phyloP scores from a whole-genome alignment of 2,113 vertebrate genomes.

The Sinocyclocheilus maitianheensis region DNA sequence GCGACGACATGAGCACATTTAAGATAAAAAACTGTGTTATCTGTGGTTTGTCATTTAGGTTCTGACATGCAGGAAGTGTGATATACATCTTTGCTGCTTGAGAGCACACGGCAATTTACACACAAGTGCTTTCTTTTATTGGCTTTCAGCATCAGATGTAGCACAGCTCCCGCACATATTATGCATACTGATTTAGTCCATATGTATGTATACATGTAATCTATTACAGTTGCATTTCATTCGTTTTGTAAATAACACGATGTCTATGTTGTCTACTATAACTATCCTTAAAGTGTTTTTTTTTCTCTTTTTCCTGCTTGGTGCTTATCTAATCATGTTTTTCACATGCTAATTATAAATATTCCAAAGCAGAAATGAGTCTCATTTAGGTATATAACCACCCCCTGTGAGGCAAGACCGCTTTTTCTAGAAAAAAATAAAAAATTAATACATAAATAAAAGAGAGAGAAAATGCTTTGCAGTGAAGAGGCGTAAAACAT shows the following conservation, averaged over 20 bases:
- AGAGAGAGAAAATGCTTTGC: neutral
- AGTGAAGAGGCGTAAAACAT: neutral
- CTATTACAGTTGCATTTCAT: conserved; percentile 8
- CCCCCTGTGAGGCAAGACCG: neutral
- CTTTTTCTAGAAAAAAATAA: neutral
- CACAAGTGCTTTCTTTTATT: conserved; percentile 27
- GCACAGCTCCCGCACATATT: neutral
- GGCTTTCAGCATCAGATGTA: conserved; percentile 42
- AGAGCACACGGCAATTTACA: conserved; percentile 39
- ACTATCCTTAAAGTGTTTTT: too few species aligned
- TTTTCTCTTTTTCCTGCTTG: neutral
- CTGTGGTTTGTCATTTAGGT: conserved; percentile 36
- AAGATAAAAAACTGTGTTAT: conserved; percentile 31
- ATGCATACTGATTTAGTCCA: conserved; percentile 1
- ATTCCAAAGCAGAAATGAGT: neutral
- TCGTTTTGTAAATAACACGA: conserved; percentile 11
- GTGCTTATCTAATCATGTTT: neutral
- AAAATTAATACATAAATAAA: neutral
- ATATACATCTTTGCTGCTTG: conserved; percentile 45
- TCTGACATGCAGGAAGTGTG: conserved; percentile 33
- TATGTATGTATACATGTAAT: neutral
- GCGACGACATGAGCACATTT: neutral
- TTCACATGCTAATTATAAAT: conserved; percentile 14
- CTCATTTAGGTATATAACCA: conserved; percentile 4
- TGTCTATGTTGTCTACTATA: neutral